A percentile compares a stretch with the other conserved stretches of the same genome.
These are phyloP conservation scores for Silurus lanzhouensis DNA, from an alignment of 2,797 vertebrate species.

Conservation along the genomic window DNA sequence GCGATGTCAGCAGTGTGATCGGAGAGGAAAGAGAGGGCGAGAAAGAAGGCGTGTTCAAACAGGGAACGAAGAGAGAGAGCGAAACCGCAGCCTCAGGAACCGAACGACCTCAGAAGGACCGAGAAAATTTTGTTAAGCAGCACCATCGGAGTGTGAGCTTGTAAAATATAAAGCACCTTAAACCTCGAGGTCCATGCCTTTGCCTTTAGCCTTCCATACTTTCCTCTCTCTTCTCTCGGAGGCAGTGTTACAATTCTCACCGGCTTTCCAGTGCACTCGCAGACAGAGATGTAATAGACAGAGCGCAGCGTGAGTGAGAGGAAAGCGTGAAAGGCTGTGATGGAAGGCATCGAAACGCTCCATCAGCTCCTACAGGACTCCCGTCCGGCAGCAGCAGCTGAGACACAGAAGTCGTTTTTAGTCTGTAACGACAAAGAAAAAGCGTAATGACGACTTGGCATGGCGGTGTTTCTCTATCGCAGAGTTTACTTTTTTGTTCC, in stretches of 20 bases:
- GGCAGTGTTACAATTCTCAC: neutral
- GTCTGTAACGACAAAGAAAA: neutral
- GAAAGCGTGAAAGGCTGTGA: constrained; percentile 30
- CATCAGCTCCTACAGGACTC: constrained; percentile 25
- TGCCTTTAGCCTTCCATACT: constrained; percentile 36
- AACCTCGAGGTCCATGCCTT: constrained; percentile 22
- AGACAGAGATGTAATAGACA: constrained; percentile 23
- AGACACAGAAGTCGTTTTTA: constrained; percentile 31
- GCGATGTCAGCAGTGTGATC: constrained; percentile 76
- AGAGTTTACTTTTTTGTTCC: constrained; percentile 26
- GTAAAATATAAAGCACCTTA: constrained; percentile 55
- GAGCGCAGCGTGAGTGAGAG: constrained; percentile 29
- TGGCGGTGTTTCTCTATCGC: constrained; percentile 32
- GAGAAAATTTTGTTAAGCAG: constrained; percentile 68
- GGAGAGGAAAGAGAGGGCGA: constrained; percentile 61
- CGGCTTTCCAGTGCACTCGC: neutral
- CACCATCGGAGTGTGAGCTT: constrained; percentile 76
- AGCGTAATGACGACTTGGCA: constrained; percentile 12
- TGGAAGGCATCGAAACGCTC: constrained; percentile 11
- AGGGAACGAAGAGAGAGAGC: constrained; percentile 6
- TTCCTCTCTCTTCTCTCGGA: neutral
- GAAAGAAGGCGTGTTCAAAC: constrained; percentile 63
- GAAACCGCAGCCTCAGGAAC: constrained; percentile 44
- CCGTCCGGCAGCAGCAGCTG: neutral
- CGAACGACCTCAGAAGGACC: constrained; percentile 61